Percentiles rank a stretch among this genome's conserved stretches.
Conservation (phyloP, 2,888 invertebrate genomes). For the Agonum fuliginosum region DNA sequence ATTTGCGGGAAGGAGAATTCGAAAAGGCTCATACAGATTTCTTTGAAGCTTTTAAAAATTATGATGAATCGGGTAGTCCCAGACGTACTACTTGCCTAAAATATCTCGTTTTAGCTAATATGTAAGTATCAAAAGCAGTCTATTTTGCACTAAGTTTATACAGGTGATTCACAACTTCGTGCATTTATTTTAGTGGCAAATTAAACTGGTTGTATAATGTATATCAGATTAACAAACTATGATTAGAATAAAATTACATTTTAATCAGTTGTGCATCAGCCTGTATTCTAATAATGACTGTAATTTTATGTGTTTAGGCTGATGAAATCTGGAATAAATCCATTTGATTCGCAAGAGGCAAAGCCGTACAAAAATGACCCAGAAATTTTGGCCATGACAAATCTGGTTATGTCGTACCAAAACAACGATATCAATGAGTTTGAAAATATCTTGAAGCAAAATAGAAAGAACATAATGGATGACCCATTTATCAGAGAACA, state of each 20-base stretch:
- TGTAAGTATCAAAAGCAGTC: too few relatives aligned
- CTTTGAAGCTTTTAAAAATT: conserved; percentile 99
- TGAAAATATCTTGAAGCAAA: conserved; percentile 95
- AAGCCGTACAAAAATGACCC: conserved; percentile 99
- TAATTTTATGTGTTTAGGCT: conserved; percentile 77
- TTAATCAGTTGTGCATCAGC: neutral
- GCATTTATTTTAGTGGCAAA: neutral
- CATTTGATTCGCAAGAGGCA: conserved; percentile 99
- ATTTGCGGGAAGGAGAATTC: conserved; percentile 97
- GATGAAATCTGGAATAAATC: conserved; percentile 99
- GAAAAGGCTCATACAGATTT: conserved; percentile 99
- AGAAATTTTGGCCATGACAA: conserved; percentile 99
- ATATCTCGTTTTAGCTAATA: conserved; percentile 98
- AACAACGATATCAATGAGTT: conserved; percentile 99
- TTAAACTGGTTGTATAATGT: too few relatives aligned
- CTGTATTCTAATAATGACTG: too few relatives aligned
- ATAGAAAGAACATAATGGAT: conserved; percentile 97
- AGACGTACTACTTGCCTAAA: conserved; percentile 97
- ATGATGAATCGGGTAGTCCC: conserved; percentile 98
- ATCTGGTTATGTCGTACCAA: conserved; percentile 96
- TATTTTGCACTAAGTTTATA: neutral
- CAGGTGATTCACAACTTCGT: neutral
- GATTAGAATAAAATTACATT: too few relatives aligned
- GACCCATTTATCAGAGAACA: conserved; percentile 99
- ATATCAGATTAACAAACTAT: too few relatives aligned